Evolutionary conservation across 2,113 vertebrate genomes (phyloP), one percentile per base, ranked within the genome.

Genomic region (Syngnathus floridae): DNA sequence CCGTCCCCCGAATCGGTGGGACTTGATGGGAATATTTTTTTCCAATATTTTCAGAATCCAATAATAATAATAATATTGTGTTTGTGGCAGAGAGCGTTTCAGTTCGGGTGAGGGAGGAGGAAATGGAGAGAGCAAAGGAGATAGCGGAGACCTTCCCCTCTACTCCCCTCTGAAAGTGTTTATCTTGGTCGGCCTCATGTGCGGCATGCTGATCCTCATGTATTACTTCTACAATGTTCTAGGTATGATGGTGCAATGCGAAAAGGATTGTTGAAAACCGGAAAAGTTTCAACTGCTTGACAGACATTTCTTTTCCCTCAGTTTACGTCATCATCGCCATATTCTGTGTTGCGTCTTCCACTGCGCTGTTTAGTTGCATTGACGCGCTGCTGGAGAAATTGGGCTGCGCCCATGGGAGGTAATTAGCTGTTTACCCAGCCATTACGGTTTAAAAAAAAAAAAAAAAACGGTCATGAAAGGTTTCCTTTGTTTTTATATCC

Each of bases 151-250:
- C 8, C 54, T 90, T 19, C 70, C 62, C 41, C 78, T 91, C 12
- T 93, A 97, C 70, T 95, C 93, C 22, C 93, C 96, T 22, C 36
- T 94, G 13, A 95, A 93, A 57, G 93, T 96, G 31, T 62, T 97
- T 9, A 35, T 94, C 36, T 96, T 97, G 74, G 96, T 98, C 40
- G 88, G 81, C 67, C 77, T 93, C 78, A 96, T 95, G 90, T 95
- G 93, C 65, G 81, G 88, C 68, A 96, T 98, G 94, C 89, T 99
- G 9, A 85, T 99, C 48, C 91, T 98, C 56, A 93, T 99, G 81
- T 99, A 98, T 86, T 98, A 89, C 84, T 99, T 97, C 92, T 99
- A 95, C 88, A 91, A 76, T 31, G 88, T 91, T 84, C 85, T 99
- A 4, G 95, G 97, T 99, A 86, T 3, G 26, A 31, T 31, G 94